Conservation (phyloP, 2,888 invertebrate genomes). For the Calephelis perditalis region DNA sequence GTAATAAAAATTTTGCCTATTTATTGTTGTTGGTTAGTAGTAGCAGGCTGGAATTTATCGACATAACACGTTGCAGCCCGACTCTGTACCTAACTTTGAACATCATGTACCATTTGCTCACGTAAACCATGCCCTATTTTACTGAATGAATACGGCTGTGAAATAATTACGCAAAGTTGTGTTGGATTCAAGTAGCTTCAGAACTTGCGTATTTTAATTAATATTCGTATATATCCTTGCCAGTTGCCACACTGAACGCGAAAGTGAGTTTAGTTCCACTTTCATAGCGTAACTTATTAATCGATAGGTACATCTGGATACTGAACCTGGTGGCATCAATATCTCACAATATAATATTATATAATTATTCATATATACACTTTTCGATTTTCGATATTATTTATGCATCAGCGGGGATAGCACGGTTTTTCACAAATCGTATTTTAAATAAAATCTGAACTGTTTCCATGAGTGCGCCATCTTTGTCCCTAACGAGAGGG, state of each 20-base stretch:
- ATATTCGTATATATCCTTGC: neutral
- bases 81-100: neutral
- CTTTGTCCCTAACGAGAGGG: too few relatives aligned
- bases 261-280: neutral
- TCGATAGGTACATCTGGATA: too few relatives aligned
- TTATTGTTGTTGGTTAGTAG: too few relatives aligned
- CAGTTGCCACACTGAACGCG: neutral
- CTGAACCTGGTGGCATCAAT: too few relatives aligned
- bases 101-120: neutral
- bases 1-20: too few relatives aligned
- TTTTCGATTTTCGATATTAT: too few relatives aligned
- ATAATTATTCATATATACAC: too few relatives aligned
- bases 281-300: neutral
- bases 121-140: neutral
- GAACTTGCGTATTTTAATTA: neutral
- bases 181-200: neutral
- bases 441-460: too few relatives aligned
- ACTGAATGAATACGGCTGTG: neutral
- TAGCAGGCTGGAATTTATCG: neutral
- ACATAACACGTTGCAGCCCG: neutral
- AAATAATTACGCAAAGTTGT: neutral
- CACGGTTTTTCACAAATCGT: too few relatives aligned
- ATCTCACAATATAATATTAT: too few relatives aligned
- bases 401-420: too few relatives aligned
- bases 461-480: too few relatives aligned